These are phyloP conservation scores for Dicranocentrus wangi DNA, from an alignment of 2,888 invertebrate genomes.

Conservation along the genomic window DNA sequence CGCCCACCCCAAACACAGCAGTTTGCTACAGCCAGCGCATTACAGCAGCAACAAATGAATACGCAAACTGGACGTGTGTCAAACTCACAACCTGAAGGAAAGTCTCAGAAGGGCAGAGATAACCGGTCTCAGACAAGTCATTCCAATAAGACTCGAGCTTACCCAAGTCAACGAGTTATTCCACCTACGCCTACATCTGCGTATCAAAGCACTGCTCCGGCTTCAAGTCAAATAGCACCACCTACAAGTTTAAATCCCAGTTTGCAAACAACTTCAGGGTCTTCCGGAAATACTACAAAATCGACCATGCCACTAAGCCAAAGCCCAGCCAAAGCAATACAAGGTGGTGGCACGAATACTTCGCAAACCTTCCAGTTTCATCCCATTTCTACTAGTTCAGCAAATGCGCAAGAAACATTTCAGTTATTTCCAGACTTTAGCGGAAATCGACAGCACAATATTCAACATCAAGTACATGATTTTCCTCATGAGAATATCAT, in stretches of 20 bases:
- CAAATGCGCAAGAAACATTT: conserved; percentile 23
- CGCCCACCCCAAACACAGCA: too few relatives aligned
- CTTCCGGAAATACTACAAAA: neutral
- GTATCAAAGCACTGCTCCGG: neutral
- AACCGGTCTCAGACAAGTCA: neutral
- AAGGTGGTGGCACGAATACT: neutral
- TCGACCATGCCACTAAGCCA: too few relatives aligned
- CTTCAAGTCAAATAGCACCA: neutral
- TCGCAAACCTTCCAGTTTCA: conserved; percentile 20
- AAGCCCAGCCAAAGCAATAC: neutral
- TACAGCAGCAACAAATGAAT: neutral
- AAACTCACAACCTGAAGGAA: conserved; percentile 16
- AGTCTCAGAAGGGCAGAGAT: conserved; percentile 8
- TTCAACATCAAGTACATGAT: neutral
- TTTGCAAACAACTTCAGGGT: neutral
- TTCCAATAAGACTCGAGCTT: neutral
- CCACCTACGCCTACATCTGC: too few relatives aligned
- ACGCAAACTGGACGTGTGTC: neutral
- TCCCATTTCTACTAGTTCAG: neutral
- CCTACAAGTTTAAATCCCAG: neutral
- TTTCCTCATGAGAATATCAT: too few relatives aligned
- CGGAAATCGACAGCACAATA: neutral
- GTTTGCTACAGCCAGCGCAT: neutral
- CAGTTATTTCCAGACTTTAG: conserved; percentile 51
- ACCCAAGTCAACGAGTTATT: conserved; percentile 3